These are phyloP conservation scores for Balaenoptera acutorostrata DNA, from an alignment of 2,113 vertebrate species.

Conservation along the genomic window DNA sequence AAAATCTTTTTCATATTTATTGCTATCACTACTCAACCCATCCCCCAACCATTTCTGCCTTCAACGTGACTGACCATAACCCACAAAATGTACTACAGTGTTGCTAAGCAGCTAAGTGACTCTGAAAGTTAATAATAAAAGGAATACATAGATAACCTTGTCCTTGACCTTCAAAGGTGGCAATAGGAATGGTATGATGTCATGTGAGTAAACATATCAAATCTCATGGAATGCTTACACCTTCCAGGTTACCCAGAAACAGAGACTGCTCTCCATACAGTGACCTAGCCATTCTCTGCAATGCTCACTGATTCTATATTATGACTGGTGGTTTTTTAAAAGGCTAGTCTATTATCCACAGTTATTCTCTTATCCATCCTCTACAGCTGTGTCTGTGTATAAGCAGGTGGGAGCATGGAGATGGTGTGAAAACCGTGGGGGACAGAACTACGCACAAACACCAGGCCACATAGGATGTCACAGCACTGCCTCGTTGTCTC, in stretches of 20 bases:
- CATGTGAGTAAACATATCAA: background rate
- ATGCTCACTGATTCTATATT: background rate
- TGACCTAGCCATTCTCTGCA: background rate
- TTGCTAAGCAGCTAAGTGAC: conserved; percentile 49
- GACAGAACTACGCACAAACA: background rate
- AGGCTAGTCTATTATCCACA: background rate
- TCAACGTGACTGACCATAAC: background rate
- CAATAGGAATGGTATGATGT: background rate
- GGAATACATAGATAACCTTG: conserved; percentile 10
- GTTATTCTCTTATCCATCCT: background rate
- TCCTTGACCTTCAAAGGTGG: conserved; percentile 39
- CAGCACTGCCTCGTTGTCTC: background rate
- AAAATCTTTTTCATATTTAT: background rate
- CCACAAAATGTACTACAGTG: conserved; percentile 17
- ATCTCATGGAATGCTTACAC: background rate
- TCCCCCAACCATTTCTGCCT: conserved; percentile 27
- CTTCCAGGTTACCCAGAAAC: background rate
- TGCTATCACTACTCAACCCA: background rate
- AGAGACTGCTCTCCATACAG: background rate
- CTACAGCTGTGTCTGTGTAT: background rate
- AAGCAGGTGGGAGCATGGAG: background rate
- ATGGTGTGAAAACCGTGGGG: background rate
- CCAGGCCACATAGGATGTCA: background rate
- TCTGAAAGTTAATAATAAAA: conserved; percentile 30
- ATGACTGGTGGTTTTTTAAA: background rate